These are phyloP conservation scores for Philonicus albiceps DNA, from an alignment of 2,888 invertebrate species.

Conservation along the genomic window DNA sequence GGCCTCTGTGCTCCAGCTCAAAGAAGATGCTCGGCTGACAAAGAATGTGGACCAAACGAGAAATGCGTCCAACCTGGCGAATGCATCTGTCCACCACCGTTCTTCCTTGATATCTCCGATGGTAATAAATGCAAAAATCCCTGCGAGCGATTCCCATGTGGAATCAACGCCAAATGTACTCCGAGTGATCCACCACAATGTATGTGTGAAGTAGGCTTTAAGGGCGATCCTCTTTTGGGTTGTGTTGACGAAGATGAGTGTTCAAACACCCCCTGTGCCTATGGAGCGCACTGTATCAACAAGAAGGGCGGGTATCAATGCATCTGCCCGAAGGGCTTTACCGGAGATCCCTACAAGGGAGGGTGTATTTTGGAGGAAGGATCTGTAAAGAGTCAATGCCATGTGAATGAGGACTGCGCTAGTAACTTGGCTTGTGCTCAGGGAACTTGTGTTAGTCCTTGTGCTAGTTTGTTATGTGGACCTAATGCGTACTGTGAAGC, in stretches of 20 bases:
- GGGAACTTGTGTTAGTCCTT: slow-evolving; percentile 83
- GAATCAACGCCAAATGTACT: slow-evolving; percentile 88
- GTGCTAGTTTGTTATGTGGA: slow-evolving; percentile 79
- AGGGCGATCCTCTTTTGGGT: slow-evolving; percentile 84
- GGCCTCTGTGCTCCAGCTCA: slow-evolving; percentile 84
- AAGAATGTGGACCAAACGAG: slow-evolving; percentile 85
- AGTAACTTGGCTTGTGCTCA: slow-evolving; percentile 80
- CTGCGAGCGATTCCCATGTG: slow-evolving; percentile 88
- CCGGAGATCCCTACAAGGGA: slow-evolving; percentile 84
- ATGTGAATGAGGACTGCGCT: slow-evolving; percentile 78
- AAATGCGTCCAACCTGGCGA: slow-evolving; percentile 91
- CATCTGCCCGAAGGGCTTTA: slow-evolving; percentile 82
- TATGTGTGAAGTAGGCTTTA: slow-evolving; percentile 85
- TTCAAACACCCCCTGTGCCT: slow-evolving; percentile 81
- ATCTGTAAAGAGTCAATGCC: slow-evolving; percentile 72
- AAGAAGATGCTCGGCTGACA: slow-evolving; percentile 81
- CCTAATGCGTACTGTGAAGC: slow-evolving; percentile 87
- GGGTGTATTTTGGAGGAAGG: slow-evolving; percentile 75
- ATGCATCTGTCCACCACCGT: slow-evolving; percentile 91
- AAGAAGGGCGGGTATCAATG: slow-evolving; percentile 87
- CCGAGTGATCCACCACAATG: slow-evolving; percentile 89
- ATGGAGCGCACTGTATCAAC: slow-evolving; percentile 88
- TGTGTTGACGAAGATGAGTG: slow-evolving; percentile 90
- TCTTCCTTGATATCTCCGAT: slow-evolving; percentile 82
- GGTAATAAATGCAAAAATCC: slow-evolving; percentile 91